Evolutionary conservation across 2,888 invertebrate genomes (phyloP).

Genomic region (Ormyrus pomaceus): DNA sequence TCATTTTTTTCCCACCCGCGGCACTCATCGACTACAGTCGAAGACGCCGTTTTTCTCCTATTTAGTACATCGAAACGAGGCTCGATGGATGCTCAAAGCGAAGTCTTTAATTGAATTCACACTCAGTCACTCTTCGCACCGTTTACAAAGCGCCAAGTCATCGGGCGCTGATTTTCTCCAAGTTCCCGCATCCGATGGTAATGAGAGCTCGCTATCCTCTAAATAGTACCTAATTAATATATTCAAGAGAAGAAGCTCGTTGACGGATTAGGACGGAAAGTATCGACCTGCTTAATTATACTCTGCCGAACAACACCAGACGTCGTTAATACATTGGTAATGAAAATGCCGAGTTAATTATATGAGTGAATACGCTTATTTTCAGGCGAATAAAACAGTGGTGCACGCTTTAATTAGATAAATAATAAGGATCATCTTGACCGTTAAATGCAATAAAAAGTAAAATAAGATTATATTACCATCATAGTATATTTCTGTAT

Average conservation of each 20-base stretch:
- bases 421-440: too few species aligned
- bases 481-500: too few species aligned
- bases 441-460: too few species aligned
- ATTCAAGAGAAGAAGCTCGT: slow-evolving; percentile 33
- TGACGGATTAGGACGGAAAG: too few species aligned
- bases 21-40: background rate
- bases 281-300: too few species aligned
- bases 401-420: too few species aligned
- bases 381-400: too few species aligned
- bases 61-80: slow-evolving; percentile 66
- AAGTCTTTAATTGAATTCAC: slow-evolving; percentile 74
- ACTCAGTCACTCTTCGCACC: slow-evolving; percentile 69
- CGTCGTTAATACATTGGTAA: too few species aligned
- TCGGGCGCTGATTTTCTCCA: slow-evolving; percentile 71
- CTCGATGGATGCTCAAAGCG: slow-evolving; percentile 72
- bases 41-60: background rate
- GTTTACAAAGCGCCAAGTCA: slow-evolving; percentile 71
- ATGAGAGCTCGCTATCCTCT: slow-evolving; percentile 45
- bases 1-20: background rate
- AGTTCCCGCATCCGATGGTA: slow-evolving; percentile 62
- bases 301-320: too few species aligned
- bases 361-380: too few species aligned
- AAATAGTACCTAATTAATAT: slow-evolving; percentile 47
- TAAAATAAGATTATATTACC: too few species aligned
- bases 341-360: too few species aligned